These are phyloP conservation scores for Ganaspis brasiliensis DNA, from an alignment of 2,888 invertebrate genomes.

Conservation along the genomic window DNA sequence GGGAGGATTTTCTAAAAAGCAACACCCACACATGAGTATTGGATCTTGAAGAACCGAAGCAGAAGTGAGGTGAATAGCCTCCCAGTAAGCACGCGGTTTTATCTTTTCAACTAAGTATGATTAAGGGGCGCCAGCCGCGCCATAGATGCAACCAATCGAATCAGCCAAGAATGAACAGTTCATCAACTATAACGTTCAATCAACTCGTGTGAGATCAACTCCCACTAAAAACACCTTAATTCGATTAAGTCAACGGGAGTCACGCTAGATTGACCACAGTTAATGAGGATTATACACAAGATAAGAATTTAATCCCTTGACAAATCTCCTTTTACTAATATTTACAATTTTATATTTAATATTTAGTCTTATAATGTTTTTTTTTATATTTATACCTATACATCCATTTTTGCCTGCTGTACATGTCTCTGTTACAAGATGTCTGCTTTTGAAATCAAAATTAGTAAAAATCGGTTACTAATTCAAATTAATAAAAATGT, in stretches of 20 bases:
- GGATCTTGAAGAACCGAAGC: slow-evolving; percentile 28
- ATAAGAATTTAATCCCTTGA: too few relatives aligned
- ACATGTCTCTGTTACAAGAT: too few relatives aligned
- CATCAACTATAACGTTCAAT: slow-evolving; percentile 64
- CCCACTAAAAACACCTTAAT: slow-evolving; percentile 67
- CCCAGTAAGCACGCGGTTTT: slow-evolving; percentile 65
- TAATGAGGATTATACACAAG: slow-evolving; percentile 46
- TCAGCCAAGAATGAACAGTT: slow-evolving; percentile 64
- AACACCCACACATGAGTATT: slow-evolving; percentile 17
- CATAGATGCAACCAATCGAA: slow-evolving; percentile 68
- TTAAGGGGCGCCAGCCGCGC: slow-evolving; percentile 68
- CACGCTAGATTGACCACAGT: slow-evolving; percentile 47
- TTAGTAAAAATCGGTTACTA: too few relatives aligned
- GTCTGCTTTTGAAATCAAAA: too few relatives aligned
- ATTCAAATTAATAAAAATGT: too few relatives aligned
- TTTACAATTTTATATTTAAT: too few relatives aligned
- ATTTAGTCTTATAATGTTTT: too few relatives aligned
- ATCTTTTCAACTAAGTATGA: slow-evolving; percentile 68
- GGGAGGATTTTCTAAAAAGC: slow-evolving; percentile 13
- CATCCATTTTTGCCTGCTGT: too few relatives aligned
- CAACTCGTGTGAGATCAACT: slow-evolving; percentile 62
- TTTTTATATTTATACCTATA: too few relatives aligned
- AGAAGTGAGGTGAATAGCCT: slow-evolving; percentile 67
- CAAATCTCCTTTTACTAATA: too few relatives aligned
- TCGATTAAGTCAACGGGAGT: slow-evolving; percentile 63